Percentiles rank a stretch among this genome's conserved stretches.
Conservation (phyloP, 2,888 invertebrate genomes). For the Eristalis arbustorum region DNA sequence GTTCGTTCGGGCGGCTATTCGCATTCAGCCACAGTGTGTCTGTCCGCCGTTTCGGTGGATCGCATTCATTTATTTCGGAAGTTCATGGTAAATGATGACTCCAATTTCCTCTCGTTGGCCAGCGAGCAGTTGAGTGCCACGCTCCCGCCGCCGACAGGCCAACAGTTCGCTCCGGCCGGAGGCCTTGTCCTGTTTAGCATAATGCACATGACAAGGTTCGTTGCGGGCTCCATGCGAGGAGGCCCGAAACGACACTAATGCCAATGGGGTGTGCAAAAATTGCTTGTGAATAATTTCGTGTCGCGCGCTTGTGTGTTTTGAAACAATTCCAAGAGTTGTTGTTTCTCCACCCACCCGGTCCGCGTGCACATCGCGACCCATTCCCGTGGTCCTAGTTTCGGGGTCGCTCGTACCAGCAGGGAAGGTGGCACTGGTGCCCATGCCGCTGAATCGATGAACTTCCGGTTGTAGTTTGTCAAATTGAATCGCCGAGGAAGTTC, state of each 20-base stretch:
- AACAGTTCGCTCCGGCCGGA: conserved; percentile 21
- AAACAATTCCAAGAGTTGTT: conserved; percentile 58
- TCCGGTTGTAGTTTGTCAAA: conserved; percentile 68
- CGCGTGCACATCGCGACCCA: no score
- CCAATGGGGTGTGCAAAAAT: conserved; percentile 67
- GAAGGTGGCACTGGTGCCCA: conserved; percentile 28
- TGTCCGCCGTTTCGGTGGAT: conserved; percentile 9
- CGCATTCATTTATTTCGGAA: conserved; percentile 66
- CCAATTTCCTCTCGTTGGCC: conserved; percentile 66
- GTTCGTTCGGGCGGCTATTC: not conserved
- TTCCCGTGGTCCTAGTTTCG: not conserved
- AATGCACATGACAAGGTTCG: conserved; percentile 59
- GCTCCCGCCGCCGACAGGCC: not conserved
- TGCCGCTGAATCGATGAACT: conserved; percentile 45
- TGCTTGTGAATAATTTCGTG: conserved; percentile 65
- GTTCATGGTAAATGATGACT: conserved; percentile 68
- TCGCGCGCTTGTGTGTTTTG: conserved; percentile 63
- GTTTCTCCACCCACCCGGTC: not conserved
- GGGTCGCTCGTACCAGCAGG: conserved; percentile 30
- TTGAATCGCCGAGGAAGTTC: conserved; percentile 49
- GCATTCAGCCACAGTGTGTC: not conserved
- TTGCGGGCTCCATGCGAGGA: not conserved
- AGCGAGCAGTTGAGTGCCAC: conserved; percentile 46
- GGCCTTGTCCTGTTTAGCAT: conserved; percentile 63
- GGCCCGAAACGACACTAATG: conserved; percentile 5